A percentile compares a stretch with the other conserved stretches of the same genome.
Conservation (phyloP, 2,797 vertebrate species). For the Artibeus lituratus region DNA sequence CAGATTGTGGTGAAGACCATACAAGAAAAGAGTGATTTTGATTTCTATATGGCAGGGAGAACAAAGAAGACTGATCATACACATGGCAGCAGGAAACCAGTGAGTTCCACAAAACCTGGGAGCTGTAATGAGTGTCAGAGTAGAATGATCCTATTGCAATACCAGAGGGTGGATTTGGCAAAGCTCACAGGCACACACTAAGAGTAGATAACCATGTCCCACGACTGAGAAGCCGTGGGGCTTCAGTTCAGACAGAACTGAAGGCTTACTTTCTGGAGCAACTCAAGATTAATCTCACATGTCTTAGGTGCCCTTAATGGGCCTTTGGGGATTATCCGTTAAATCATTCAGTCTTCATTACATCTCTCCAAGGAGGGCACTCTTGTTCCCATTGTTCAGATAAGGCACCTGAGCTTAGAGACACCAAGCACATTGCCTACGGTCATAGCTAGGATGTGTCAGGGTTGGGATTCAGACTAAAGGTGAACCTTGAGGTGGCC, state of each 20-base stretch:
- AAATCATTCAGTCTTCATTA: not conserved
- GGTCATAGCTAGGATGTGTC: not conserved
- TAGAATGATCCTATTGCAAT: no score
- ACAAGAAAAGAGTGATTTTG: no score
- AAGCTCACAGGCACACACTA: not conserved
- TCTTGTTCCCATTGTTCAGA: not conserved
- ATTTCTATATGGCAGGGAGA: no score
- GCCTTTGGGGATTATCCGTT: not conserved
- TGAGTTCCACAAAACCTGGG: no score
- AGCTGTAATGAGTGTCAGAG: no score
- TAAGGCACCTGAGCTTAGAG: not conserved
- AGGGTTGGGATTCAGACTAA: not conserved
- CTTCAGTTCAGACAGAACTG: not conserved
- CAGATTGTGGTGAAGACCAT: no score
- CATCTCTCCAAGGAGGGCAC: not conserved
- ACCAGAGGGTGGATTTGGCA: no score
- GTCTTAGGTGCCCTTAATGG: not conserved
- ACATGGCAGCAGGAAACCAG: no score
- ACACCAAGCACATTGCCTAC: not conserved
- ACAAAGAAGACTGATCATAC: no score
- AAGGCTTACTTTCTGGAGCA: not conserved
- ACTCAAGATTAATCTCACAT: not conserved
- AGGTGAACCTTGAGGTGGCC: fast-evolving
- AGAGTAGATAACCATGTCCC: not conserved
- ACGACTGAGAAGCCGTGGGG: not conserved